Base-by-base conservation (phyloP, 2,888 invertebrate genomes). In the Andrena chrysosceles region DNA sequence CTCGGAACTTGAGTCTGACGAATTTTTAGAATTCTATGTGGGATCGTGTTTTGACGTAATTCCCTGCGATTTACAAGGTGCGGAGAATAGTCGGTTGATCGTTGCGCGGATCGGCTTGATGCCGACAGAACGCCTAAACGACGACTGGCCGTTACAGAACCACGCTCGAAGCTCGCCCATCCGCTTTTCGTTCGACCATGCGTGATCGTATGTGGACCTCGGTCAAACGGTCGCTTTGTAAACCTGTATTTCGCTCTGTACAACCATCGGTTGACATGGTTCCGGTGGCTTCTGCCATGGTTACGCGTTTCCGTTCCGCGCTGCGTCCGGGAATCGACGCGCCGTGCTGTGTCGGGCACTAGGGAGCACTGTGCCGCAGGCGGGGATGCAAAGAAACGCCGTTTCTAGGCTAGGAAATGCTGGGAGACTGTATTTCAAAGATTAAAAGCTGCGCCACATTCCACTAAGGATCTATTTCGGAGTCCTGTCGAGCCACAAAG, bases 181-280 rank as follows among this genome's bases (percentile, higher is more conserved):
- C 78, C 84, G 81, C 74, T 78, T 80, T 85, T 84, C 84, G 87
- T 52, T 82, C 84, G 73, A 20, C 85, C 88, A 89, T 89, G 90
- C 90, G 79, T 88, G 84, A 79, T 73, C 84, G 85, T 87, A 77
- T 80, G 87, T 86, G 82, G 77, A 86, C 74, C 81, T 83, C 77
- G 87, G 85, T 88, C 91, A 91, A 91, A 90, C 87, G 89, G 74
- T 72, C 84, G 90, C 90, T 91, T 90, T 90, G 91, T 89, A 88
- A 91, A 90, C 87, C 84, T 64, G 85, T 84, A 90, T 90, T 90
- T 88, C 85, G 81, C 85, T 76, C 70, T 71, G 81, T 82, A 35
- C 77, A 49, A 70, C 66, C 73, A 63, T 71, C 59, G 77, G 81
- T 84, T 83, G 83, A 83, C 87, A 82, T 70, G 83, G 74, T 85